Evolutionary conservation across 1,140 invertebrate genomes (phyloP), one percentile per base, ranked within the genome.

Genomic region (Spodoptera litura): DNA sequence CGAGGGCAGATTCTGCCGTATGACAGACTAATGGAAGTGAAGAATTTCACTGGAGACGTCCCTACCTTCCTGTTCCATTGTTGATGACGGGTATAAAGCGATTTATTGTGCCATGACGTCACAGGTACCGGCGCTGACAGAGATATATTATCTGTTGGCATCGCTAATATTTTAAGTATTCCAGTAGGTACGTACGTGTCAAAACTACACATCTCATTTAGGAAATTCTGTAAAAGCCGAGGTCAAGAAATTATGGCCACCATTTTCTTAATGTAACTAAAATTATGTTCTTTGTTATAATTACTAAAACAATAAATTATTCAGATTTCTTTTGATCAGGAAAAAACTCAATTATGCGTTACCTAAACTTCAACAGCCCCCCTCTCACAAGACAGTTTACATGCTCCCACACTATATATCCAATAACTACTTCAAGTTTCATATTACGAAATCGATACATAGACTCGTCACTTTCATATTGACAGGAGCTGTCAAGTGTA

Each of bases 91-190:
- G 44, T 68, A 53, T 27, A 53, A 68, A 68, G 52, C 49, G 64
- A 53, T 68, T 68, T 52, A 68, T 68, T 68, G 64, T 68, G 1
- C 49, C 25, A 15, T 53, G 27, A 55, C 38, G 35, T 66, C 52
- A 53, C 62, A 74, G 61, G 71, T 75, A 70, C 66, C 20, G 20
- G 27, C 8, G 44, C 2, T 38, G 71, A 52, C 44, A 68, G 35
- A 64, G 52, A 81, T 77, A 56, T 80, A 80, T 75, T 75, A 70
- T 80, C 38, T 61, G 20, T 44, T 59, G 76, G 2, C 66, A 70
- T 53, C 27, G 10, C 15, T 27, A 61, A 73, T 59, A 73, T 61
- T 61, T 70, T 61, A 11, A 8, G 44, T 51, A 38, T 56, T 73
- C 59, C 20, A 51, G 56, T 20, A 44, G 6, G 38, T 20, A 20